phyloP scores from a whole-genome alignment of 1,140 invertebrate genomes.

The Bombus picipes region DNA sequence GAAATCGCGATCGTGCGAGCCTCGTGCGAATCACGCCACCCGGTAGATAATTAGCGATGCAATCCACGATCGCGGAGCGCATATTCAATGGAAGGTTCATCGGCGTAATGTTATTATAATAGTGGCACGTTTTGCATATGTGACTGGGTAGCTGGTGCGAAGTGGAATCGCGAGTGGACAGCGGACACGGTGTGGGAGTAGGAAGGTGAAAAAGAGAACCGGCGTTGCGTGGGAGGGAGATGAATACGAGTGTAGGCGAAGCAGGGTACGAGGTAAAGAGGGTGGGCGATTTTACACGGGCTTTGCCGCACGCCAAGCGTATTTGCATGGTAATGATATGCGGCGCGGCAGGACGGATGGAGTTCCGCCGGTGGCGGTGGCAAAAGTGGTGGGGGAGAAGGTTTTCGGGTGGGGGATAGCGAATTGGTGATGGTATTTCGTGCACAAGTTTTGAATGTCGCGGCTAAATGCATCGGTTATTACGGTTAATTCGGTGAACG shows the following conservation, averaged over 20 bases:
- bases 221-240: conserved; percentile 21
- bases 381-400: conserved; percentile 39
- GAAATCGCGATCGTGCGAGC: neutral
- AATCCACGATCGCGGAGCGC: conserved; percentile 69
- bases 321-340: conserved; percentile 81
- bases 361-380: conserved; percentile 19
- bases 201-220: neutral
- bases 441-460: conserved; percentile 74
- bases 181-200: neutral
- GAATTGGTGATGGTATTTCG: conserved; percentile 40
- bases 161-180: conserved; percentile 13
- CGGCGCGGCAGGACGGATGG: conserved; percentile 68
- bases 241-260: neutral
- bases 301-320: conserved; percentile 67
- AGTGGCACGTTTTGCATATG: conserved; percentile 80
- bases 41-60: conserved; percentile 78
- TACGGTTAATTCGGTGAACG: conserved; percentile 74
- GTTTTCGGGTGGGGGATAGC: conserved; percentile 19
- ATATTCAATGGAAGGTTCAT: conserved; percentile 80
- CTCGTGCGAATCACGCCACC: conserved; percentile 63
- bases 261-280: neutral
- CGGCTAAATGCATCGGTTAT: conserved; percentile 77
- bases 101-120: conserved; percentile 81
- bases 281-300: conserved; percentile 62
- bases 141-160: conserved; percentile 63